Evolutionary conservation across 2,797 vertebrate genomes (phyloP).

Genomic region (Schizothorax lantsangensis): DNA sequence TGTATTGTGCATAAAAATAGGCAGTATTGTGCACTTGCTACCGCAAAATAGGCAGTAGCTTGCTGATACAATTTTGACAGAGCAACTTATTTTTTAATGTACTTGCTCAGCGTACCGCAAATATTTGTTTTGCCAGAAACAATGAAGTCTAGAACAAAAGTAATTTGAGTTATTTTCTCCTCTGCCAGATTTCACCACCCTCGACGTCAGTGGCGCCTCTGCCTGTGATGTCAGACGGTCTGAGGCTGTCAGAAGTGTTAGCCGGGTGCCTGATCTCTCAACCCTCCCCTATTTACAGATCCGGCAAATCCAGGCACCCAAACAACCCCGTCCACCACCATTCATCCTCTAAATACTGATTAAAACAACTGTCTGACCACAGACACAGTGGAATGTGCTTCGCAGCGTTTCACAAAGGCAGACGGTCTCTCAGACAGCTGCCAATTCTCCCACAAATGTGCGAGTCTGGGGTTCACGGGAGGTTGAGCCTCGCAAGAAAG

Average conservation of each 20-base stretch:
- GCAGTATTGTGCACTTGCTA: too few relatives aligned
- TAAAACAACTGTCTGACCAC: conserved; percentile 45
- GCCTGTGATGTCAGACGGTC: conserved; percentile 47
- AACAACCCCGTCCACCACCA: conserved; percentile 40
- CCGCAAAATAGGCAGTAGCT: background rate
- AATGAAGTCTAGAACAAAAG: background rate
- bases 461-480: conserved; percentile 27
- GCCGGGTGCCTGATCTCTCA: conserved; percentile 33
- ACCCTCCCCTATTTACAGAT: conserved; percentile 51
- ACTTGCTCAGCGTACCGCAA: background rate
- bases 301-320: conserved; percentile 41
- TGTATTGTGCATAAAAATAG: background rate
- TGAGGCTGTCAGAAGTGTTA: conserved; percentile 38
- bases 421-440: conserved; percentile 37
- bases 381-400: conserved; percentile 51
- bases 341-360: conserved; percentile 36
- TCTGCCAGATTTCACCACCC: conserved; percentile 20
- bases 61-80: too few relatives aligned
- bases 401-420: conserved; percentile 34
- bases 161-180: background rate
- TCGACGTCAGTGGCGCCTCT: conserved; percentile 18
- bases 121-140: conserved; percentile 13
- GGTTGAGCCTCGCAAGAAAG: conserved; percentile 7
- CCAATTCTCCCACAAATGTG: conserved; percentile 17
- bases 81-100: too few relatives aligned